Evolutionary conservation across 2,113 vertebrate genomes (phyloP).

Genomic region (Electrona antarctica): DNA sequence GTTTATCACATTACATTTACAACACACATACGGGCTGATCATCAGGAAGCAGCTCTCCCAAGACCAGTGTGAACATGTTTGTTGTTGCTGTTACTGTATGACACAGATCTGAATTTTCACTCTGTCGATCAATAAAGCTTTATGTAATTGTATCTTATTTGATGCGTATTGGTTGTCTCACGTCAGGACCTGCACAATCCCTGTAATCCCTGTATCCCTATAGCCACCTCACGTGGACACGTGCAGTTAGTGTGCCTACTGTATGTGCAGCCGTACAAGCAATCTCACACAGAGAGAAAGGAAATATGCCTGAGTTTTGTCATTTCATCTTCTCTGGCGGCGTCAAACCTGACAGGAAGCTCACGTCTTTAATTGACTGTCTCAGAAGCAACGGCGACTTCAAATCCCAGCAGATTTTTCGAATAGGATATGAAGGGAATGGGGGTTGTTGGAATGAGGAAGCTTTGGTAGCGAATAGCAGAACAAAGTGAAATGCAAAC

Average conservation of each 20-base stretch:
- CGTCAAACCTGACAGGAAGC: slow-evolving; percentile 43
- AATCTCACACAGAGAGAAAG: slow-evolving; percentile 5
- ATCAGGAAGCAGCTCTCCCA: too few relatives aligned
- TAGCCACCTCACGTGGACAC: slow-evolving; percentile 14
- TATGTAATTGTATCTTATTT: too few relatives aligned
- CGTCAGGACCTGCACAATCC: too few relatives aligned
- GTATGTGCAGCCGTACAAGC: slow-evolving; percentile 25
- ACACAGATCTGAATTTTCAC: too few relatives aligned
- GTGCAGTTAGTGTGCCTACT: neutral
- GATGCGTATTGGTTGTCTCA: too few relatives aligned
- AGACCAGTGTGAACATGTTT: too few relatives aligned
- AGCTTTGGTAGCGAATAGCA: slow-evolving; percentile 13
- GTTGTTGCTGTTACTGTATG: too few relatives aligned
- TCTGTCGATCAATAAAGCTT: too few relatives aligned
- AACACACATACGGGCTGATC: too few relatives aligned
- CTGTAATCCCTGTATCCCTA: slow-evolving; percentile 1
- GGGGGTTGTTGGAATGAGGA: neutral
- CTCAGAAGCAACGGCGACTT: slow-evolving; percentile 40
- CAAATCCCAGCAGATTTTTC: slow-evolving; percentile 40
- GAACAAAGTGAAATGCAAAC: slow-evolving; percentile 27
- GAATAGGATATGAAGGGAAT: neutral
- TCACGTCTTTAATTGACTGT: slow-evolving; percentile 66
- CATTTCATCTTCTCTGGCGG: slow-evolving; percentile 50
- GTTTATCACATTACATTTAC: too few relatives aligned
- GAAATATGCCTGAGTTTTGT: slow-evolving; percentile 44